A percentile compares a stretch with the other conserved stretches of the same genome.
Conservation (phyloP, 2,888 invertebrate genomes). For the Drosophila parthenogenetica region DNA sequence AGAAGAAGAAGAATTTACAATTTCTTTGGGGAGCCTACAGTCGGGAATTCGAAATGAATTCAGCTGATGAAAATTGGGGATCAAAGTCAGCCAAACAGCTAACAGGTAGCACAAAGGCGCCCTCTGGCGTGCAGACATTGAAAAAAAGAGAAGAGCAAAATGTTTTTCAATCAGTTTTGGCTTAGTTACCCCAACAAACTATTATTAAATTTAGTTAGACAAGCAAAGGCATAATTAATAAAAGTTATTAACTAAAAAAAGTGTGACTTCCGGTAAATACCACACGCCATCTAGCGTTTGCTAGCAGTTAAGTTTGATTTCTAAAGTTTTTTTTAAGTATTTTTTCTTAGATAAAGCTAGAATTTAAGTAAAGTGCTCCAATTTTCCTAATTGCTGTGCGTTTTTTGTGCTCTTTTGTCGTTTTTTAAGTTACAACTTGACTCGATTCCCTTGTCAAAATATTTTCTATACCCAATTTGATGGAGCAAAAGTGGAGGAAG, state of each 20-base stretch:
- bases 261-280: not conserved
- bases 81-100: constrained; percentile 25
- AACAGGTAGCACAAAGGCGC: constrained; percentile 16
- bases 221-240: not conserved
- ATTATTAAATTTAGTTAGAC: too few species aligned
- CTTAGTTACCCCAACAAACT: too few species aligned
- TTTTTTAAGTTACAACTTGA: constrained; percentile 24
- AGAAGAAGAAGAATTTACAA: not conserved
- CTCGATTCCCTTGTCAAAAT: constrained; percentile 31
- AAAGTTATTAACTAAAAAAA: not conserved
- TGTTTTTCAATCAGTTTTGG: not conserved
- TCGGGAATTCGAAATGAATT: constrained; percentile 25
- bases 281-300: not conserved
- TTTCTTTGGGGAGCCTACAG: constrained; percentile 8
- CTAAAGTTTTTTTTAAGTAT: not conserved
- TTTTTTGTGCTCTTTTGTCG: not conserved
- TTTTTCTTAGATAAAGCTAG: constrained; percentile 30
- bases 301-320: not conserved
- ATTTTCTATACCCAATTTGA: constrained; percentile 27
- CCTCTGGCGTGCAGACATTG: constrained; percentile 17
- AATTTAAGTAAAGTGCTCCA: constrained; percentile 30
- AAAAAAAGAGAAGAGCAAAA: not conserved
- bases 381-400: constrained; percentile 51
- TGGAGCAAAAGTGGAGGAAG: constrained; percentile 17
- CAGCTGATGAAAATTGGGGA: constrained; percentile 38